These are phyloP conservation scores for Oryctes rhinoceros DNA, from an alignment of 1,140 invertebrate genomes.

Conservation along the genomic window DNA sequence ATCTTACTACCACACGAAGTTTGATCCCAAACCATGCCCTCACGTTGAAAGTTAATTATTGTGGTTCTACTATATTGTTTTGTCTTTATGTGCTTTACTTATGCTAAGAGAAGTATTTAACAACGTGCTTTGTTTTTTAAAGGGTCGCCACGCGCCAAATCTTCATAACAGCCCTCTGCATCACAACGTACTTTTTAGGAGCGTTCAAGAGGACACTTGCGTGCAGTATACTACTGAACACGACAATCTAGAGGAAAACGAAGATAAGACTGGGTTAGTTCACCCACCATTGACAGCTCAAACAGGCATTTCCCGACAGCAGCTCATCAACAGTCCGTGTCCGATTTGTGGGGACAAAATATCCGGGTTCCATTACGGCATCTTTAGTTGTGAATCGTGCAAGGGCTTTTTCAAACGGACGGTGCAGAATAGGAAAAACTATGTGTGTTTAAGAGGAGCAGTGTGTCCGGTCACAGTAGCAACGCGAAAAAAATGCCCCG, in stretches of 20 bases:
- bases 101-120: too few species aligned
- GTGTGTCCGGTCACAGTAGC: constrained; percentile 91
- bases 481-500: constrained; percentile 95
- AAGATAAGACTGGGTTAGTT: constrained; percentile 59
- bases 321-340: constrained; percentile 86
- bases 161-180: constrained; percentile 66
- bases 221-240: constrained; percentile 54
- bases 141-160: constrained; percentile 58
- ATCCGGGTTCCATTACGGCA: constrained; percentile 94
- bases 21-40: too few species aligned
- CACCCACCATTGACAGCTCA: constrained; percentile 67
- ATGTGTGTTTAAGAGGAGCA: constrained; percentile 90
- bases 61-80: too few species aligned
- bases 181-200: constrained; percentile 63
- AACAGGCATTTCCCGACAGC: constrained; percentile 85
- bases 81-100: too few species aligned
- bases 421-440: constrained; percentile 97
- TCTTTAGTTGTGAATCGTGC: constrained; percentile 96
- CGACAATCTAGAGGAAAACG: constrained; percentile 53
- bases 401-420: constrained; percentile 99
- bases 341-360: constrained; percentile 96
- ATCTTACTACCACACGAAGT: too few species aligned
- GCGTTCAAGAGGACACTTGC: constrained; percentile 56
- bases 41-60: too few species aligned
- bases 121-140: not conserved